Evolutionary conservation across 2,797 vertebrate species (phyloP), one percentile per base, ranked within the genome.

Genomic region (Scolopax bukidnonensis): DNA sequence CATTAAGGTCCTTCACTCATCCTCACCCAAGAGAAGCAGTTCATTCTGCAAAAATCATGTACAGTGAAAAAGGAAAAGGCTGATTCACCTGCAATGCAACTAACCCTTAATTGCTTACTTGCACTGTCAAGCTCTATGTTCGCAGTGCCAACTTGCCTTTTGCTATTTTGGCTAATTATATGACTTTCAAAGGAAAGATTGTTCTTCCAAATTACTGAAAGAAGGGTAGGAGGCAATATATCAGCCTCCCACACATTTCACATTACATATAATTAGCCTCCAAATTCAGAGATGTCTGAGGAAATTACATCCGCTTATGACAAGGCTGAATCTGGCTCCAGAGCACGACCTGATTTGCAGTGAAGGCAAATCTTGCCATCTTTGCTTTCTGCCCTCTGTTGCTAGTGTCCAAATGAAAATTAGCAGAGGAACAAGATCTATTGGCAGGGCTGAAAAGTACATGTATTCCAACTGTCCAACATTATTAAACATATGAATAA

Each of bases 41-140:
- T 92, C 25, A 64, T 54, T 80, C 63, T 40, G 30, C 59, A 75
- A 17, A 92, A 94, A 33, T 15, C 28, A 53, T 1, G 12, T 56
- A 71, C 40, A 67, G 45, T 0, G 0, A 23, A 48, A 65, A 67
- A 69, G 24, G 32, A 53, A 89, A 79, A 57, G 76, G 71, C 57
- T 85, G 90, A 74, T 68, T 80, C 51, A 89, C 84, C 84, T 79
- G 89, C 93, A 93, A 18, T 76, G 92, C 93, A 95, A 92, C 77
- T 95, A 78, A 65, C 47, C 63, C 77, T 50, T 40, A 86, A 89
- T 25, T 76, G 83, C 73, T 82, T 65, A 84, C 51, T 93, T 94
- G 77, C 67, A 89, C 38, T 93, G 82, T 68, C 87, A 74, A 23
- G 6, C 68, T 91, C 80, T 10, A 0, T 15, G 12, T 33, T 89